Base-by-base conservation (phyloP, 2,888 invertebrate genomes). In the Pammene aurita region DNA sequence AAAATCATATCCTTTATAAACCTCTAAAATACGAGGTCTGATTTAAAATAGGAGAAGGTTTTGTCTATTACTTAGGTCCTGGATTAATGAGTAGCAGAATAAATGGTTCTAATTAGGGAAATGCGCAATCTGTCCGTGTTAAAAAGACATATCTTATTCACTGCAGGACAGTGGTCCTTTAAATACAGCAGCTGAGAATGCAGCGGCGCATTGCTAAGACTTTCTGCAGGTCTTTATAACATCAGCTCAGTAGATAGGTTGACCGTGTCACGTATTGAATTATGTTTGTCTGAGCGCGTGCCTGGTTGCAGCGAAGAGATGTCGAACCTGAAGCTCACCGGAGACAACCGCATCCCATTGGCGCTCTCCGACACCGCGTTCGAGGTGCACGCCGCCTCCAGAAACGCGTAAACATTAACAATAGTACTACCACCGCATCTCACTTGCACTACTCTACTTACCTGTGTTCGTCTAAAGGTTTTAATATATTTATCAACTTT, bases 361-460 rank as follows among this genome's bases (percentile, higher is more conserved):
- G 92, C 92, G 83, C 83, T 92, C 80, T 92, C 92, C 66, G 92
- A 92, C 84, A 92, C 92, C 54, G 92, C 92, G 80, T 92, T 92
- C 82, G 92, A 92, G 85, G 91, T 92, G 84, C 92, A 90, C 83
- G 90, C 91, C 78, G 91, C 92, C 82, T 87, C 90, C 80, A 89
- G 91, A 90, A 84, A 91, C 81, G 88, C 91, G 92, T 92, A 92
- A 92, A 84, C 82, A 84, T 78, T 76, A 78, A 73, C 72, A 77
- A 78, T 77, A 69, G 52, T 69, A 65, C 64, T 69, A 76, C 77
- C 78, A 80, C 79, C 75, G 78, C 77, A 76, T 77, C 75, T 78
- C 73, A 86, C 86, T 86, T 84, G 77, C 79, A 76, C 73, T 77
- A 76, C 64, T 69, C 64, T 60, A 65, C 58, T 69, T 60, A 69